A percentile compares a stretch with the other conserved stretches of the same genome.
These are phyloP conservation scores for Gavia stellata DNA, from an alignment of 2,113 vertebrate species.

Conservation along the genomic window DNA sequence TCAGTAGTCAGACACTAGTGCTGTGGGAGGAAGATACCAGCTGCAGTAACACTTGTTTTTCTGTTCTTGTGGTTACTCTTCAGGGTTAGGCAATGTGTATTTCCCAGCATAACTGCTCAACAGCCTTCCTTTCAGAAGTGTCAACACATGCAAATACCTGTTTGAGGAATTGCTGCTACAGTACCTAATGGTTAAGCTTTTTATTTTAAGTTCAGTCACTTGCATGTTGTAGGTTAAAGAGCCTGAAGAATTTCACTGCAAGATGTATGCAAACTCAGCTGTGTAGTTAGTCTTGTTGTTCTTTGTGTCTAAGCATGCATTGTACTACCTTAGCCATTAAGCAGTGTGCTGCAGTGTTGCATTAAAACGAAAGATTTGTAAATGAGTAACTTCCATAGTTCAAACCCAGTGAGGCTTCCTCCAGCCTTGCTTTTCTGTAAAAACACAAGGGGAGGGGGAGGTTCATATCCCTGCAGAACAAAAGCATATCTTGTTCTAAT, in stretches of 20 bases:
- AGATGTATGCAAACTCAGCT: neutral
- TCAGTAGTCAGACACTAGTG: neutral
- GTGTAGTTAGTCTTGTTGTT: neutral
- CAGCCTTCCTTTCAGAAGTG: slow-evolving; percentile 21
- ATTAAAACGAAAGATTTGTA: neutral
- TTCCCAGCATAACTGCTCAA: slow-evolving; percentile 67
- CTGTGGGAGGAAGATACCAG: neutral
- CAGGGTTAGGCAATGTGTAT: slow-evolving; percentile 75
- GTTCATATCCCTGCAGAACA: neutral
- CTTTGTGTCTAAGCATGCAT: neutral
- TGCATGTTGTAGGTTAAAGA: neutral
- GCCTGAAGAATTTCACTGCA: neutral
- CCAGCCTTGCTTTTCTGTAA: neutral
- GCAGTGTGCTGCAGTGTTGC: neutral
- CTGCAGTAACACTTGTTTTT: slow-evolving; percentile 45
- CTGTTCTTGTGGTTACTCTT: slow-evolving; percentile 73
- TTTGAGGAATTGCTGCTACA: slow-evolving; percentile 14
- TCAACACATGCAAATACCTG: slow-evolving; percentile 3
- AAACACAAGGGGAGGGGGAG: neutral
- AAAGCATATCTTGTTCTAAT: neutral
- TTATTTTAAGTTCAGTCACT: neutral
- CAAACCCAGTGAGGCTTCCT: neutral
- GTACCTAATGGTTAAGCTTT: neutral
- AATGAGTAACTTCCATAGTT: neutral
- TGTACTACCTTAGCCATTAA: neutral